Conservation (phyloP, 2,888 invertebrate species). For the Neoascia interrupta region DNA sequence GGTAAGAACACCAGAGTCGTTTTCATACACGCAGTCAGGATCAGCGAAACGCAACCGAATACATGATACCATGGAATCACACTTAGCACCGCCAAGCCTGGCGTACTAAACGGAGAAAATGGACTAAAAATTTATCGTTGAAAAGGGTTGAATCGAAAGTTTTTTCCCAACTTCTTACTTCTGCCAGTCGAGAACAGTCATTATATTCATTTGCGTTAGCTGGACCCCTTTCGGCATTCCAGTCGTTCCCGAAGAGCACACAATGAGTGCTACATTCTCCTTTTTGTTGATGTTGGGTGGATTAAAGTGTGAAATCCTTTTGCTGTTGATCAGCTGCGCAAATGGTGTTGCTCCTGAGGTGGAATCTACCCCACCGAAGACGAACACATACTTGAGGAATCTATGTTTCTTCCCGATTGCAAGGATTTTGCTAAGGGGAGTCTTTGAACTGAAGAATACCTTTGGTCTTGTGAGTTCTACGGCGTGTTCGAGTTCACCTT, state of each 20-base stretch:
- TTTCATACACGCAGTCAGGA: slow-evolving; percentile 82
- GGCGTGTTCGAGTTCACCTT: slow-evolving; percentile 86
- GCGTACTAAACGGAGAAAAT: no score
- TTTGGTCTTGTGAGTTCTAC: slow-evolving; percentile 86
- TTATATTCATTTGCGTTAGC: slow-evolving; percentile 85
- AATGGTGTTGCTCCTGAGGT: slow-evolving; percentile 72
- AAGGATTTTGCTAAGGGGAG: slow-evolving; percentile 82
- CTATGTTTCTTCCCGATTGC: slow-evolving; percentile 81
- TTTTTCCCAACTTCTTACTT: slow-evolving; percentile 73
- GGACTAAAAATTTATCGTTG: no score
- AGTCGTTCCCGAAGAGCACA: slow-evolving; percentile 90
- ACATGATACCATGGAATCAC: slow-evolving; percentile 92
- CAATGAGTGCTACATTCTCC: slow-evolving; percentile 83
- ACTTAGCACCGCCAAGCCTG: no score
- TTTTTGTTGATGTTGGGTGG: slow-evolving; percentile 80
- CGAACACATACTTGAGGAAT: slow-evolving; percentile 82
- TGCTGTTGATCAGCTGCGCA: slow-evolving; percentile 73
- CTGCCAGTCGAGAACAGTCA: slow-evolving; percentile 77
- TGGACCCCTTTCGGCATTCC: slow-evolving; percentile 90
- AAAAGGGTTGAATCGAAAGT: not conserved
- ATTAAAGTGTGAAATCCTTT: slow-evolving; percentile 76
- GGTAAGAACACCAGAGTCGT: slow-evolving; percentile 82
- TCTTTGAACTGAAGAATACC: slow-evolving; percentile 84
- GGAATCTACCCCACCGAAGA: slow-evolving; percentile 80
- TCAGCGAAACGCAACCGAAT: slow-evolving; percentile 86